Conservation (phyloP, 2,888 invertebrate genomes). For the Timema cristinae region DNA sequence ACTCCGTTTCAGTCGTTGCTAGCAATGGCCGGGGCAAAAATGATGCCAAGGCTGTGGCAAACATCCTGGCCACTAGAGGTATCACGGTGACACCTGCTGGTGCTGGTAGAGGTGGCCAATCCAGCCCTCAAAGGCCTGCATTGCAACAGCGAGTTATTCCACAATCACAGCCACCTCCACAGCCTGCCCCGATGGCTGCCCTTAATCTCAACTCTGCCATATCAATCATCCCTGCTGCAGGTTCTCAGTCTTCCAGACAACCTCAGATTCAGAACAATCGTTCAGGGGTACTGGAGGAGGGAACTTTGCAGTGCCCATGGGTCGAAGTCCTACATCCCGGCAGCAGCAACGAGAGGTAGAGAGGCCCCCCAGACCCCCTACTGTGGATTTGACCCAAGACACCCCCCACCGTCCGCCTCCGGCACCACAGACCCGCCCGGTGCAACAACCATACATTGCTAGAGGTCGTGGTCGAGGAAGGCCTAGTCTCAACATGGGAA, state of each 20-base stretch:
- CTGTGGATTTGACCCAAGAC: slow-evolving; percentile 45
- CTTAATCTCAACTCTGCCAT: slow-evolving; percentile 58
- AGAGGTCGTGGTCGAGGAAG: slow-evolving; percentile 44
- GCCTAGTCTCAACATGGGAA: slow-evolving; percentile 36
- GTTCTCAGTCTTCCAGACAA: slow-evolving; percentile 11
- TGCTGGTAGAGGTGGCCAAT: slow-evolving; percentile 21
- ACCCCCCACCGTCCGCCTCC: slow-evolving; percentile 17
- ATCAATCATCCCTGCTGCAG: slow-evolving; percentile 54
- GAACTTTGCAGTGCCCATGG: slow-evolving; percentile 45
- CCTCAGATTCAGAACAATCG: slow-evolving; percentile 35
- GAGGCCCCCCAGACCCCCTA: slow-evolving; percentile 48
- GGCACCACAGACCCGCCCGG: slow-evolving; percentile 11
- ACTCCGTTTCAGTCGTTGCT: not conserved
- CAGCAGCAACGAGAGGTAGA: slow-evolving; percentile 41
- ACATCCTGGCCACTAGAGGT: slow-evolving; percentile 69
- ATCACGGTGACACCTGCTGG: slow-evolving; percentile 68
- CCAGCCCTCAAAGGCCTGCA: slow-evolving; percentile 38
- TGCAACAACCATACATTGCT: not conserved
- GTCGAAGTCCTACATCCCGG: slow-evolving; percentile 39
- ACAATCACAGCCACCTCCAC: slow-evolving; percentile 29
- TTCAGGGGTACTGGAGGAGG: slow-evolving; percentile 30
- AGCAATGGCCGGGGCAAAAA: slow-evolving; percentile 23
- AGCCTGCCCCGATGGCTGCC: slow-evolving; percentile 34
- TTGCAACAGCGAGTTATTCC: slow-evolving; percentile 41
- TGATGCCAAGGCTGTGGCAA: slow-evolving; percentile 72